Evolutionary conservation across 1,140 invertebrate species (phyloP), one percentile per base, ranked within the genome.

Genomic region (Patella vulgata): DNA sequence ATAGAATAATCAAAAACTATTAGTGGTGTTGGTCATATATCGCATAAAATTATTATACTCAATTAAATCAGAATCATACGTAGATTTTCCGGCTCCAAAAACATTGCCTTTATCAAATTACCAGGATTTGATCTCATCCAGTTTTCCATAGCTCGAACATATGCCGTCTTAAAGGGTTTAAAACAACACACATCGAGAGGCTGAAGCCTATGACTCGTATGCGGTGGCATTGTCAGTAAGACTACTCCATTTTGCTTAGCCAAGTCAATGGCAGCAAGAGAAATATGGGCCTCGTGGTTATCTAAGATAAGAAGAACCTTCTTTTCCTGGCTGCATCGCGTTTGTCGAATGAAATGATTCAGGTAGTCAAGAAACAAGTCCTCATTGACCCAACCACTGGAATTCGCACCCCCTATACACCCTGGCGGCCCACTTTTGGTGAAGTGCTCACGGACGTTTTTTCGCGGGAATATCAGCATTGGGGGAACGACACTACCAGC

Each of bases 41-140:
- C n/a, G n/a, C n/a, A n/a, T n/a, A n/a, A n/a, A n/a, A n/a, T n/a
- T n/a, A n/a, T n/a, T n/a, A n/a, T n/a, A n/a, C n/a, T n/a, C n/a
- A n/a, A n/a, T n/a, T n/a, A n/a, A n/a, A n/a, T n/a, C n/a, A n/a
- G n/a, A n/a, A n/a, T n/a, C n/a, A n/a, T n/a, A n/a, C n/a, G n/a
- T n/a, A n/a, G n/a, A n/a, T n/a, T n/a, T n/a, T n/a, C n/a, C n/a
- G n/a, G n/a, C n/a, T n/a, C n/a, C n/a, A n/a, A n/a, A n/a, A n/a
- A n/a, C n/a, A n/a, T n/a, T n/a, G n/a, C n/a, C n/a, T n/a, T 75
- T 70, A 88, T 83, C 14, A 78, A 77, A 73, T 82, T 85, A 21
- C 84, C 81, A 23, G 81, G 77, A 63, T 87, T 70, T 54, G 57
- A 83, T 67, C 70, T 40, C 79, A 87, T 78, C 84, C 79, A 59